Conservation (phyloP, 1,140 invertebrate genomes). For the Penaeus japonicus region DNA sequence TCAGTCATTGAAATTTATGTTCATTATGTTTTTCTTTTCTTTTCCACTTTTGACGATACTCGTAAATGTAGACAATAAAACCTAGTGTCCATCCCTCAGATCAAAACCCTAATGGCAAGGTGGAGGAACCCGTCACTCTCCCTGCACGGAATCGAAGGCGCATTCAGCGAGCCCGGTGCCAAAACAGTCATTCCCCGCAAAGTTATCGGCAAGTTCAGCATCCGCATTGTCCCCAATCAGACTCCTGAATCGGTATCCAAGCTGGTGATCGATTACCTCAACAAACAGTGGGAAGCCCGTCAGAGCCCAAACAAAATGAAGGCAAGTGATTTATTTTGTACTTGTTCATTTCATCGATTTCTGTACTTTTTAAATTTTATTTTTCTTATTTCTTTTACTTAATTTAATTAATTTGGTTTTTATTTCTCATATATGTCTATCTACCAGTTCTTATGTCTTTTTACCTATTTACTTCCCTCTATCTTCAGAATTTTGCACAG, state of each 20-base stretch:
- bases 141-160: slow-evolving; percentile 92
- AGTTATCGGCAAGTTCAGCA: slow-evolving; percentile 95
- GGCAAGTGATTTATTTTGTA: slow-evolving; percentile 66
- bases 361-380: no score
- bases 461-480: no score
- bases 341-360: not conserved
- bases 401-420: no score
- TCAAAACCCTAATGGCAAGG: slow-evolving; percentile 82
- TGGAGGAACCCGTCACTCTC: slow-evolving; percentile 92
- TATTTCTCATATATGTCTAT: no score
- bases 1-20: not conserved
- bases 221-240: slow-evolving; percentile 93
- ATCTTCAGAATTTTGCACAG: no score
- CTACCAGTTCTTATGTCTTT: no score
- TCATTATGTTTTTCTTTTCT: not conserved
- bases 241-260: slow-evolving; percentile 79
- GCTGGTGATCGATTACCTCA: slow-evolving; percentile 78
- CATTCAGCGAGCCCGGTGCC: slow-evolving; percentile 87
- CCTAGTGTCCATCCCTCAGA: slow-evolving; percentile 56
- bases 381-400: no score
- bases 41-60: not conserved
- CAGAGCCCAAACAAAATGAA: slow-evolving; percentile 87
- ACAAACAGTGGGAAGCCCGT: slow-evolving; percentile 73
- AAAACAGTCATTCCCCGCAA: slow-evolving; percentile 95
- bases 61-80: not conserved